Evolutionary conservation across 2,888 invertebrate genomes (phyloP).

Genomic region (Andricus quercusramuli): DNA sequence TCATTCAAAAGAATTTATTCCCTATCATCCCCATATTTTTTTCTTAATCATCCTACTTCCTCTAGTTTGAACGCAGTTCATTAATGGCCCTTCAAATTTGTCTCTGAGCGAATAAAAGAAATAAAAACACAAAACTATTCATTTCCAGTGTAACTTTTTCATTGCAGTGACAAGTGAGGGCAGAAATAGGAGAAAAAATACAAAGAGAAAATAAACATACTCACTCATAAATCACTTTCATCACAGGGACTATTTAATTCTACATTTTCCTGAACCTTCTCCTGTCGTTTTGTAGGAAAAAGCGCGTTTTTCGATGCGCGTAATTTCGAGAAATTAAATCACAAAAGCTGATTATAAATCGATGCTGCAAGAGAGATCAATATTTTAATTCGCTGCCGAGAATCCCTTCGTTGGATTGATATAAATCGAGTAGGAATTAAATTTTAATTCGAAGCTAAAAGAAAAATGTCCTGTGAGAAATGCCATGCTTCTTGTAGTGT

Average conservation of each 20-base stretch:
- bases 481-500: too few relatives aligned
- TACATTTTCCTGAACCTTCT: background rate
- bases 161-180: background rate
- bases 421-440: background rate
- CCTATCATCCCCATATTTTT: too few relatives aligned
- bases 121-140: background rate
- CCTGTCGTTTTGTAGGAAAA: background rate
- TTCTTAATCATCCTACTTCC: too few relatives aligned
- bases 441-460: background rate
- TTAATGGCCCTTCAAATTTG: too few relatives aligned
- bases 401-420: background rate
- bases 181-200: background rate
- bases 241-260: constrained; percentile 16
- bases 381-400: constrained; percentile 3
- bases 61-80: too few relatives aligned
- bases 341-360: constrained; percentile 4
- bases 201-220: background rate
- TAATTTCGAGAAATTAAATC: background rate
- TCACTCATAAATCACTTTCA: background rate
- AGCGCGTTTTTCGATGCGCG: background rate
- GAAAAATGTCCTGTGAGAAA: background rate
- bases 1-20: too few relatives aligned
- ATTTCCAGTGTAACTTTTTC: background rate
- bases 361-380: constrained; percentile 9
- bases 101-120: background rate